Percentiles rank a stretch among this genome's conserved stretches.
phyloP scores from a whole-genome alignment of 2,888 invertebrate species.

The Therioaphis trifolii region DNA sequence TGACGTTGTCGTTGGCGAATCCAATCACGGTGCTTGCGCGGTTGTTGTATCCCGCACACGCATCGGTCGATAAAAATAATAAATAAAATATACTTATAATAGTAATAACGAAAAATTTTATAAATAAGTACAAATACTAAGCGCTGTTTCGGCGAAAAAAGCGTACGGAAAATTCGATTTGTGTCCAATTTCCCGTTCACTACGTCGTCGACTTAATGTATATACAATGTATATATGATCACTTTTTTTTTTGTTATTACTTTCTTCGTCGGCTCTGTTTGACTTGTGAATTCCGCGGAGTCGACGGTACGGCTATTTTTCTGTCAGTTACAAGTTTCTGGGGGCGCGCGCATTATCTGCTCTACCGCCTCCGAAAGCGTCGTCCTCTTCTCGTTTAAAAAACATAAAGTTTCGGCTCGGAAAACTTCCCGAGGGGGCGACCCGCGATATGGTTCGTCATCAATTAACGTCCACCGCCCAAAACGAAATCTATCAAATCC shows the following conservation, averaged over 20 bases:
- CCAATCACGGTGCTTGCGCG: too few species aligned
- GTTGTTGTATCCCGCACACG: too few species aligned
- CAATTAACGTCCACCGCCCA: slow-evolving; percentile 3
- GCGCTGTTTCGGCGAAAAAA: slow-evolving; percentile 28
- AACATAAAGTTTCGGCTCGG: neutral
- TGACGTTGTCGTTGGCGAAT: too few species aligned
- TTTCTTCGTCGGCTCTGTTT: neutral
- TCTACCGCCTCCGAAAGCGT: neutral
- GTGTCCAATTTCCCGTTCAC: slow-evolving; percentile 31
- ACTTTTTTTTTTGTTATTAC: too few species aligned
- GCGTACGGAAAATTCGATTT: slow-evolving; percentile 28
- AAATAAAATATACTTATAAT: too few species aligned
- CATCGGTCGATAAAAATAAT: too few species aligned
- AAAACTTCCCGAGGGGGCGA: neutral
- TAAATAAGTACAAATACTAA: too few species aligned
- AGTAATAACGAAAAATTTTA: too few species aligned
- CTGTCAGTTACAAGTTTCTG: neutral
- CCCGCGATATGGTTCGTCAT: neutral
- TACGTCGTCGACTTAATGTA: neutral
- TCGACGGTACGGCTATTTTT: neutral
- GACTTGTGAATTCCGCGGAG: slow-evolving; percentile 16
- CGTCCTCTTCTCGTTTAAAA: neutral
- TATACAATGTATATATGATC: too few species aligned
- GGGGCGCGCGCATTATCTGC: neutral
- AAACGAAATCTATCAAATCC: slow-evolving; percentile 5